Conservation (phyloP, 2,113 vertebrate genomes). For the Ceuthmochares aereus region DNA sequence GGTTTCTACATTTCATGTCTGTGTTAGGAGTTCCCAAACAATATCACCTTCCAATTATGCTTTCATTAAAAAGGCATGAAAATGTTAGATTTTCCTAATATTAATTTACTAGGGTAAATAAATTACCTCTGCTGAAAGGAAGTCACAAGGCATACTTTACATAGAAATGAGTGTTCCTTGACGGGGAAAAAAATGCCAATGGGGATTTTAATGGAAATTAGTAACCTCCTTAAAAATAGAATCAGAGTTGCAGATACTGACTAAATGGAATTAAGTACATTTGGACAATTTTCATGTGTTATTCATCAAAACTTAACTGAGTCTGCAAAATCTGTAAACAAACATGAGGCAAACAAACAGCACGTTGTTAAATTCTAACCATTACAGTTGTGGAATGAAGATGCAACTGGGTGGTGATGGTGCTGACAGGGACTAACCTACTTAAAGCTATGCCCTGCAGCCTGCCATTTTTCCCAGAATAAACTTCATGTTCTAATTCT, state of each 20-base stretch:
- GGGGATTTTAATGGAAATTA: conserved; percentile 17
- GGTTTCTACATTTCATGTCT: not conserved
- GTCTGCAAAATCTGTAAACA: not conserved
- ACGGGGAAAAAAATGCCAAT: not conserved
- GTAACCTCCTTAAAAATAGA: not conserved
- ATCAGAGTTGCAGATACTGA: not conserved
- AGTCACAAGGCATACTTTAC: not conserved
- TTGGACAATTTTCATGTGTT: not conserved
- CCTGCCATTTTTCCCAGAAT: not conserved
- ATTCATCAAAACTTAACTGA: not conserved
- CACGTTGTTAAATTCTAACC: not conserved
- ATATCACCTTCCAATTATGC: not conserved
- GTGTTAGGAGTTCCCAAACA: not conserved
- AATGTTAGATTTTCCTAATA: not conserved
- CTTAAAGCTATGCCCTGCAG: not conserved
- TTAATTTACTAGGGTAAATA: not conserved
- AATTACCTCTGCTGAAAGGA: not conserved
- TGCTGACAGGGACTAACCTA: not conserved
- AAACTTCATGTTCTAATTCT: conserved; percentile 12
- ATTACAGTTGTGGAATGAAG: not conserved
- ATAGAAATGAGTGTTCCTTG: conserved; percentile 8
- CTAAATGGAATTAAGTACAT: not conserved
- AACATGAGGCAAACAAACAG: not conserved
- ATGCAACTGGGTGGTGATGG: not conserved
- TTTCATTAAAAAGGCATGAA: not conserved